A percentile compares a stretch with the other conserved stretches of the same genome.
Conservation (phyloP, 2,888 invertebrate species). For the Melanostoma scalare region DNA sequence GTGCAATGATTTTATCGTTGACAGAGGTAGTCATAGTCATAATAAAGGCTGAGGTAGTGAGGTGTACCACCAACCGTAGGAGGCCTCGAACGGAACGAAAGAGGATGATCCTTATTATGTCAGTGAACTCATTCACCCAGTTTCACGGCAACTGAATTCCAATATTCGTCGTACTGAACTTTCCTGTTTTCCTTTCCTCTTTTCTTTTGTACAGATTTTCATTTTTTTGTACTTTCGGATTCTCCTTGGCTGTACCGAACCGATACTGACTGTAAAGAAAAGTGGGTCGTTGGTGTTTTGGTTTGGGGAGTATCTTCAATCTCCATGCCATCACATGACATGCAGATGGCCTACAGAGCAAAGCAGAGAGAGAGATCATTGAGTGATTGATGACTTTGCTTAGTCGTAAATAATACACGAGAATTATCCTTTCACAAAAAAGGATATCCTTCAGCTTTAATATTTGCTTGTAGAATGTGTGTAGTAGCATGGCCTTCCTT, state of each 20-base stretch:
- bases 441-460: constrained; percentile 31
- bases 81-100: constrained; percentile 2
- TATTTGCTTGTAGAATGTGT: constrained; percentile 32
- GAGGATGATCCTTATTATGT: constrained; percentile 64
- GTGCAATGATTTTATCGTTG: constrained; percentile 43
- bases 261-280: neutral
- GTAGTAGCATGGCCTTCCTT: neutral
- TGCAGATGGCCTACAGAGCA: constrained; percentile 49
- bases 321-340: constrained; percentile 43
- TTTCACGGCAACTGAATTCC: constrained; percentile 67
- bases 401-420: constrained; percentile 63
- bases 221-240: constrained; percentile 1
- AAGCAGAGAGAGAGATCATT: constrained; percentile 47
- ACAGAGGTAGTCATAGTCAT: constrained; percentile 43
- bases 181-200: constrained; percentile 18
- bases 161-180: constrained; percentile 44
- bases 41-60: constrained; percentile 49
- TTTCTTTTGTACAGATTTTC: constrained; percentile 26
- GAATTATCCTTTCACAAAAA: constrained; percentile 43
- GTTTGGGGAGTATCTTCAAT: constrained; percentile 1
- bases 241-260: constrained; percentile 1
- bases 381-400: constrained; percentile 69
- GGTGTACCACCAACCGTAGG: constrained; percentile 15
- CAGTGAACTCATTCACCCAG: constrained; percentile 71
- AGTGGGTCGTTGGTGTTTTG: neutral